Conservation (phyloP, 2,113 vertebrate genomes). For the Ophiodon elongatus region DNA sequence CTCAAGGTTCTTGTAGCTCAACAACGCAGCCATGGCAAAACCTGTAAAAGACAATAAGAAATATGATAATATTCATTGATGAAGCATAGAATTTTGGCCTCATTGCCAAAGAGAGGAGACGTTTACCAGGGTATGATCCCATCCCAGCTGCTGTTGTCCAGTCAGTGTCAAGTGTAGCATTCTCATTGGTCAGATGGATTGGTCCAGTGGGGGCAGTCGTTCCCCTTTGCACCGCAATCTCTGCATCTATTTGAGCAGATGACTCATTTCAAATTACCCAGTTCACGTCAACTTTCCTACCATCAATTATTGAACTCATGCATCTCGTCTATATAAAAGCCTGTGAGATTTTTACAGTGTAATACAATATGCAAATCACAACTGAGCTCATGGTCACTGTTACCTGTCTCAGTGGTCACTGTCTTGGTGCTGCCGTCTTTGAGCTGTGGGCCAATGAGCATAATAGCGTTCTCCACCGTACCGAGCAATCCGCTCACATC, state of each 20-base stretch:
- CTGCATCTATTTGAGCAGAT: conserved; percentile 73
- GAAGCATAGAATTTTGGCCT: background rate
- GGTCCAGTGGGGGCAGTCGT: conserved; percentile 43
- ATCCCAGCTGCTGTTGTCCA: conserved; percentile 78
- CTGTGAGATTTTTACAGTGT: background rate
- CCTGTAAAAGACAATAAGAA: conserved; percentile 67
- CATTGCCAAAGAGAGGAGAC: background rate
- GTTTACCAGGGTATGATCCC: conserved; percentile 62
- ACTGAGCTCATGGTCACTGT: background rate
- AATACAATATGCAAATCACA: background rate
- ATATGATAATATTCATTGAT: background rate
- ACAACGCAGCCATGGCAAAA: conserved; percentile 76
- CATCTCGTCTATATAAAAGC: background rate
- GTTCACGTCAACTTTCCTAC: background rate
- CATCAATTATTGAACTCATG: background rate
- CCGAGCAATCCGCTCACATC: conserved; percentile 65
- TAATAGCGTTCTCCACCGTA: conserved; percentile 76
- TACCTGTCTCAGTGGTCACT: conserved; percentile 73
- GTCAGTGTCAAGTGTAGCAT: conserved; percentile 74
- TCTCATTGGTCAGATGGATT: conserved; percentile 67
- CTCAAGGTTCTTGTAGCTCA: conserved; percentile 81
- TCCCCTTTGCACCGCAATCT: conserved; percentile 74
- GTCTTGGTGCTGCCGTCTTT: conserved; percentile 60
- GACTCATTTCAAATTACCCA: background rate
- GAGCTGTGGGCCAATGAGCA: conserved; percentile 82